These are phyloP conservation scores for Panzeria rudis DNA, from an alignment of 2,888 invertebrate species.

Conservation along the genomic window DNA sequence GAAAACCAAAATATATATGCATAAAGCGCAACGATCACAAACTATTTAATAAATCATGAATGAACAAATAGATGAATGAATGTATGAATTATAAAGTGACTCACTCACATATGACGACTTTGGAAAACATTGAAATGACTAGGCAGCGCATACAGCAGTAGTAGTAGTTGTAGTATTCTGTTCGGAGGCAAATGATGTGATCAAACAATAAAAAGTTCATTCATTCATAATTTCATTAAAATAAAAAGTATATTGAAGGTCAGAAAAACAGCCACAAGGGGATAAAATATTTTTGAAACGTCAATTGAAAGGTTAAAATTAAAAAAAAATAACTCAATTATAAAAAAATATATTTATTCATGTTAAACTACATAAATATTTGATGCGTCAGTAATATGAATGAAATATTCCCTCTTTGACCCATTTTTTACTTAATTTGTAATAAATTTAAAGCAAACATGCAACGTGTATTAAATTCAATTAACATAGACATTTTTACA, in stretches of 20 bases:
- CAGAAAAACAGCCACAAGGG: conserved; percentile 39
- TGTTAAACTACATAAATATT: conserved; percentile 25
- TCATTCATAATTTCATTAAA: conserved; percentile 57
- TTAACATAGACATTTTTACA: conserved; percentile 13
- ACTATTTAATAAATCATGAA: conserved; percentile 2
- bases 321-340: conserved; percentile 11
- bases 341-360: neutral
- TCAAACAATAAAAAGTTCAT: conserved; percentile 30
- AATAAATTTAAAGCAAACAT: conserved; percentile 42
- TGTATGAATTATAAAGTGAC: conserved; percentile 3
- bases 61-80: conserved; percentile 11
- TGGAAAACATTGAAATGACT: conserved; percentile 3
- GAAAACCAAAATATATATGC: neutral
- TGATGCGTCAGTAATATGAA: conserved; percentile 40
- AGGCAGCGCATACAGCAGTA: neutral
- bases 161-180: neutral
- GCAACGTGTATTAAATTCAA: conserved; percentile 53
- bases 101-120: conserved; percentile 16
- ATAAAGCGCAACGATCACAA: conserved; percentile 20
- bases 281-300: conserved; percentile 53
- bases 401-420: conserved; percentile 25
- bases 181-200: conserved; percentile 19
- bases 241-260: conserved; percentile 56
- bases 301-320: conserved; percentile 72
- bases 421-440: conserved; percentile 9